phyloP scores from a whole-genome alignment of 2,797 vertebrate species.

The Manis javanica region DNA sequence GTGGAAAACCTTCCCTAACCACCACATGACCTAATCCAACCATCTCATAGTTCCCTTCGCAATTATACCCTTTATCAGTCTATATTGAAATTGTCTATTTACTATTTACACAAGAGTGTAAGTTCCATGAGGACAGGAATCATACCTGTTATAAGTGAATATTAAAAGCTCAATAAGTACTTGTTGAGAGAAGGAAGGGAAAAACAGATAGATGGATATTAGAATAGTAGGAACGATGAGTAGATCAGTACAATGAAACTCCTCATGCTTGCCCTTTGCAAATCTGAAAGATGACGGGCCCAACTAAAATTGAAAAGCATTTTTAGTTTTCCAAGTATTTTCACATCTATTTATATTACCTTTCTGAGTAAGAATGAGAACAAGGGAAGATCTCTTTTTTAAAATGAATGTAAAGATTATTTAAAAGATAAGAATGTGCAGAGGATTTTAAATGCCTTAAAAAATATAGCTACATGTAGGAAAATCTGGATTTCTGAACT shows the following conservation, averaged over 20 bases:
- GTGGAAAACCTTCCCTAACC: not conserved
- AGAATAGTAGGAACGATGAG: not conserved
- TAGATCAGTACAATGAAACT: not conserved
- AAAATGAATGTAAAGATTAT: conserved; percentile 7
- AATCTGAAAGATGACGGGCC: not conserved
- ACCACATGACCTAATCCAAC: not conserved
- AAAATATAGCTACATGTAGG: not conserved
- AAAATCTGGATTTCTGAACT: not conserved
- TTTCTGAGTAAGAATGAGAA: not conserved
- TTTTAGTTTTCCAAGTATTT: conserved; percentile 36
- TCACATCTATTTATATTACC: not conserved
- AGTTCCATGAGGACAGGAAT: not conserved
- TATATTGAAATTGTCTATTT: not conserved
- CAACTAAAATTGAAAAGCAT: not conserved
- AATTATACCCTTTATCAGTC: not conserved
- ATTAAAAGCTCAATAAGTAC: not conserved
- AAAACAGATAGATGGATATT: not conserved
- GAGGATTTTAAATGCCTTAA: not conserved
- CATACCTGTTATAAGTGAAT: not conserved
- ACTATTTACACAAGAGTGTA: not conserved
- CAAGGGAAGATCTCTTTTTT: not conserved
- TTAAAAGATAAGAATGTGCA: not conserved
- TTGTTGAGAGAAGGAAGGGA: not conserved
- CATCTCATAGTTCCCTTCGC: not conserved
- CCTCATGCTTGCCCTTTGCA: not conserved